Conservation (phyloP, 2,888 invertebrate species). For the Napeogenes sylphis region DNA sequence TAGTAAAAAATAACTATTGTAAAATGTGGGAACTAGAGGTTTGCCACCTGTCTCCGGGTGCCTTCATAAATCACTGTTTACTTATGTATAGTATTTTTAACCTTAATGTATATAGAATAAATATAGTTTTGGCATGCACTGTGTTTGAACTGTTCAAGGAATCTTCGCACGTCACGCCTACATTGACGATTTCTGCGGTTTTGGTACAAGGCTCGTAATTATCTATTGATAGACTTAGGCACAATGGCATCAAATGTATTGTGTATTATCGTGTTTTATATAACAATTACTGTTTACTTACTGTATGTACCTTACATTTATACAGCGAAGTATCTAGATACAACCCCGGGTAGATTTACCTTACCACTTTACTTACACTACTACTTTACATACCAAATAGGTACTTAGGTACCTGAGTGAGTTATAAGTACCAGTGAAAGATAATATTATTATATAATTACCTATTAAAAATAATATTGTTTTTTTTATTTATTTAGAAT, state of each 20-base stretch:
- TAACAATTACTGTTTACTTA: too few relatives aligned
- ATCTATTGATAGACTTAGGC: conserved; percentile 1
- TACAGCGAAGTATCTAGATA: too few relatives aligned
- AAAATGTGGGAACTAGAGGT: conserved; percentile 23
- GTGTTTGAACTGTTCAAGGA: background rate
- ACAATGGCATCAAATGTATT: background rate
- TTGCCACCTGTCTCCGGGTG: conserved; percentile 26
- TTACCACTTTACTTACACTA: too few relatives aligned
- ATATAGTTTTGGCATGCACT: background rate
- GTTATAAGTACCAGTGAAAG: too few relatives aligned
- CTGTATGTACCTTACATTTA: too few relatives aligned
- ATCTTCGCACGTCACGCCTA: conserved; percentile 10
- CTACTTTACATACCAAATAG: too few relatives aligned
- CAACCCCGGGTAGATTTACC: too few relatives aligned
- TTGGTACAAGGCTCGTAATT: conserved; percentile 14
- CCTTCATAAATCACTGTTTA: conserved; percentile 6
- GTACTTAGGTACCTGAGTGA: too few relatives aligned
- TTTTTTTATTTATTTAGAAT: too few relatives aligned
- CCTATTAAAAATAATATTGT: too few relatives aligned
- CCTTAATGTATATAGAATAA: background rate
- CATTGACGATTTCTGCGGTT: conserved; percentile 17
- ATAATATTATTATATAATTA: too few relatives aligned
- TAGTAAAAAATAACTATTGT: conserved; percentile 27
- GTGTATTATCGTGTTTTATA: too few relatives aligned
- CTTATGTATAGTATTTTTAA: background rate